Evolutionary conservation across 2,113 vertebrate species (phyloP).

Genomic region (Takifugu bimaculatus): DNA sequence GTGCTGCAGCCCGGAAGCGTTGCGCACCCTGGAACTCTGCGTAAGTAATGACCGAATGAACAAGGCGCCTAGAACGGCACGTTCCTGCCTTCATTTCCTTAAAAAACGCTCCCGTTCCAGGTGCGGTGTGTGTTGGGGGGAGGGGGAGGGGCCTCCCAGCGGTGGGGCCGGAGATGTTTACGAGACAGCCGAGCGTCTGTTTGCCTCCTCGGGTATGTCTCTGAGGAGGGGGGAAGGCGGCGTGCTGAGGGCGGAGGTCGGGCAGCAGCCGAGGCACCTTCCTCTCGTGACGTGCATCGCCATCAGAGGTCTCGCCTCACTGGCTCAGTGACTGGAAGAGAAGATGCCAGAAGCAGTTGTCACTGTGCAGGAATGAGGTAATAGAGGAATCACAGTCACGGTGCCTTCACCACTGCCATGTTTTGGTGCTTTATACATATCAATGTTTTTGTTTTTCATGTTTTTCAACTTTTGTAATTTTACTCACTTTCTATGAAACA

Average conservation of each 20-base stretch:
- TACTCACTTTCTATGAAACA: no score
- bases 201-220: constrained; percentile 68
- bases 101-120: constrained; percentile 56
- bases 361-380: not conserved
- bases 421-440: no score
- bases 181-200: constrained; percentile 67
- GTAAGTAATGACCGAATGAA: constrained; percentile 41
- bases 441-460: no score
- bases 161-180: constrained; percentile 70
- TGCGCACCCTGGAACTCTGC: constrained; percentile 57
- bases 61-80: not conserved
- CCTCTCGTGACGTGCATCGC: constrained; percentile 80
- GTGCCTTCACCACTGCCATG: no score
- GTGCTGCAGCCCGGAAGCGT: constrained; percentile 71
- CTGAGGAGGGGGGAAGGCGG: constrained; percentile 72
- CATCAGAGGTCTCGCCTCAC: constrained; percentile 73
- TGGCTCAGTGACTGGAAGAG: constrained; percentile 45
- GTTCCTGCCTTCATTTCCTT: no score
- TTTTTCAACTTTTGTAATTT: no score
- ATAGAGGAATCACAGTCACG: not conserved
- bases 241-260: constrained; percentile 65
- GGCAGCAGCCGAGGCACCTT: constrained; percentile 42
- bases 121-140: constrained; percentile 61
- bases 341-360: no score
- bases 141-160: constrained; percentile 55